These are phyloP conservation scores for Copsychus sechellarum DNA, from an alignment of 2,113 vertebrate genomes.

Conservation along the genomic window DNA sequence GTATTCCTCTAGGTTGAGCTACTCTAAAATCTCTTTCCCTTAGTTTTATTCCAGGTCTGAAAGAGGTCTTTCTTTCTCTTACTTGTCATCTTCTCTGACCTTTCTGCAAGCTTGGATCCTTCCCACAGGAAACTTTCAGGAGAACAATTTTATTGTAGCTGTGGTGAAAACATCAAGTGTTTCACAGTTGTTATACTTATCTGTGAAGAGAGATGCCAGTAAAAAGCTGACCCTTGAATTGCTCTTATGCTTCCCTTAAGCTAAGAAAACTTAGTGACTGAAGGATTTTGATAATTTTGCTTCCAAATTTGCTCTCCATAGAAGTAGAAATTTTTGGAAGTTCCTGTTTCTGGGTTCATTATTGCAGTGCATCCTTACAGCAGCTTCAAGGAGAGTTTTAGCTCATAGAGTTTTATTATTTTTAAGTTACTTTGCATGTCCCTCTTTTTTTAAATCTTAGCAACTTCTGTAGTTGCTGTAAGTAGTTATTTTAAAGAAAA, in stretches of 20 bases:
- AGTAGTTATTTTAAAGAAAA: background rate
- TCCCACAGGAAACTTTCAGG: background rate
- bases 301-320: background rate
- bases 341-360: background rate
- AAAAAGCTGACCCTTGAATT: background rate
- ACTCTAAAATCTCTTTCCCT: background rate
- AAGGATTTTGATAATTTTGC: background rate
- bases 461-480: background rate
- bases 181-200: background rate
- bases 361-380: background rate
- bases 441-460: background rate
- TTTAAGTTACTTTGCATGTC: background rate
- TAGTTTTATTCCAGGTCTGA: background rate
- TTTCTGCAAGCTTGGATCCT: background rate
- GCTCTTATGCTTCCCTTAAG: background rate
- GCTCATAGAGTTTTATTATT: background rate
- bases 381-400: background rate
- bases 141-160: background rate
- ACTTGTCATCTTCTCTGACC: background rate
- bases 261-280: background rate
- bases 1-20: background rate
- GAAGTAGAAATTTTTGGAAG: background rate
- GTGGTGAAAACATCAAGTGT: background rate
- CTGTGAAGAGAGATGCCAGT: background rate
- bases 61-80: background rate